phyloP scores from a whole-genome alignment of 1,140 invertebrate species.

The Drosophila rhopaloa region DNA sequence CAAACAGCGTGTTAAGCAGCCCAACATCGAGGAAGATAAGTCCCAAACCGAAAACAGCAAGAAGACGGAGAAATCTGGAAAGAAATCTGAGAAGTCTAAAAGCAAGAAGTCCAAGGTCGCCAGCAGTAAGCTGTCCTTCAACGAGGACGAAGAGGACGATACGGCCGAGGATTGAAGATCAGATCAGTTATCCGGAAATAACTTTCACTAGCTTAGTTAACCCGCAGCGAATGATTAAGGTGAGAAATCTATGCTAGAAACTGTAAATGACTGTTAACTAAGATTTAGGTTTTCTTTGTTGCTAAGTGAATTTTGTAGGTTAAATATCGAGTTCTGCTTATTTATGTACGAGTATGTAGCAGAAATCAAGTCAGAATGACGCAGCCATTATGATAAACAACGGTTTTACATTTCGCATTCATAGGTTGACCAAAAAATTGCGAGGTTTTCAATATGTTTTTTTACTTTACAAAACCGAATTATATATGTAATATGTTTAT shows the following conservation, averaged over 20 bases:
- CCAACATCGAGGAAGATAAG: conserved; percentile 35
- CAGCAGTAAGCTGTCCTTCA: conserved; percentile 72
- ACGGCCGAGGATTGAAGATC: conserved; percentile 48
- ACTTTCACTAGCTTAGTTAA: conserved; percentile 3
- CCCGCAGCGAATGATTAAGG: conserved; percentile 37
- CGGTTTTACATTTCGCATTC: neutral
- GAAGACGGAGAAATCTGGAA: conserved; percentile 7
- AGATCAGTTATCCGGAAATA: neutral
- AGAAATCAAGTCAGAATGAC: neutral
- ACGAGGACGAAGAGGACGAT: conserved; percentile 79
- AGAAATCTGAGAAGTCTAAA: conserved; percentile 39
- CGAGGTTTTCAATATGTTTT: neutral
- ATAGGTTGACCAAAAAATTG: neutral
- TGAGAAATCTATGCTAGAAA: conserved; percentile 14
- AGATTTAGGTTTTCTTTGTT: conserved; percentile 3
- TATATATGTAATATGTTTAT: no score
- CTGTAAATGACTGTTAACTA: neutral
- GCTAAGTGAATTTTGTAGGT: conserved; percentile 8
- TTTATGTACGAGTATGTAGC: neutral
- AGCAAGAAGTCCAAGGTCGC: conserved; percentile 58
- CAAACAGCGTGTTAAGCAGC: conserved; percentile 62
- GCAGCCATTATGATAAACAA: neutral
- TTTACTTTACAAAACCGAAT: neutral
- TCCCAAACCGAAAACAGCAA: conserved; percentile 24
- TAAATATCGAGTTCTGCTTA: conserved; percentile 1